A percentile compares a stretch with the other conserved stretches of the same genome.
These are phyloP conservation scores for Oryzias melastigma DNA, from an alignment of 2,113 vertebrate genomes.

Conservation along the genomic window DNA sequence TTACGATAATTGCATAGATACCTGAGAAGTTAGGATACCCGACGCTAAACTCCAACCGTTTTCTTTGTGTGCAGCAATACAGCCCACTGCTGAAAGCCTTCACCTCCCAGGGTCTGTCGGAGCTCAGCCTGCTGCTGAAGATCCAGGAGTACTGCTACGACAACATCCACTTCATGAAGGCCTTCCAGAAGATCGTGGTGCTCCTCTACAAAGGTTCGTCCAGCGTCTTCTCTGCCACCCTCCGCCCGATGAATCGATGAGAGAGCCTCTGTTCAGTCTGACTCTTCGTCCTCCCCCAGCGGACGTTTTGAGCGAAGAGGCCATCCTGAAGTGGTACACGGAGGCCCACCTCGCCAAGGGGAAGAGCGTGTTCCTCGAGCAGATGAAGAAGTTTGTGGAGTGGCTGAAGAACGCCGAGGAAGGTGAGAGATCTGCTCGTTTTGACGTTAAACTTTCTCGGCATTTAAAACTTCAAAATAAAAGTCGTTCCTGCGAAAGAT, in stretches of 20 bases:
- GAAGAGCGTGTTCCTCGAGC: slow-evolving; percentile 96
- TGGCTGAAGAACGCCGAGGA: slow-evolving; percentile 99
- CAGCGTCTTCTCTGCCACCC: background rate
- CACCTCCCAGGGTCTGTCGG: slow-evolving; percentile 97
- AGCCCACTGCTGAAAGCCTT: slow-evolving; percentile 98
- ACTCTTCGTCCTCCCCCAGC: slow-evolving; percentile 67
- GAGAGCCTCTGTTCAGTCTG: too few relatives aligned
- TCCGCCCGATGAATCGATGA: slow-evolving; percentile 65
- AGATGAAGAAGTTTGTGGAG: slow-evolving; percentile 99
- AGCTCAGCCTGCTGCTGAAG: slow-evolving; percentile 97
- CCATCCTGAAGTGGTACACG: slow-evolving; percentile 97
- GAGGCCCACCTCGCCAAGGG: slow-evolving; percentile 92
- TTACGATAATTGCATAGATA: too few relatives aligned
- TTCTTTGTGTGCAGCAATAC: slow-evolving; percentile 86
- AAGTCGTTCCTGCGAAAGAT: too few relatives aligned
- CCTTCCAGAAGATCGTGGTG: slow-evolving; percentile 99
- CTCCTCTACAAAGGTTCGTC: slow-evolving; percentile 96
- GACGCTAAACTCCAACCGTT: too few relatives aligned
- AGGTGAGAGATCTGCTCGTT: slow-evolving; percentile 72
- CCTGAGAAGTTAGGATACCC: too few relatives aligned
- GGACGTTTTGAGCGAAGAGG: slow-evolving; percentile 96
- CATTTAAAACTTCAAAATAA: too few relatives aligned
- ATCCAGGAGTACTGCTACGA: slow-evolving; percentile 99
- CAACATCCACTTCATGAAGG: slow-evolving; percentile 99
- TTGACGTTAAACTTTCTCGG: too few relatives aligned